phyloP scores from a whole-genome alignment of 2,113 vertebrate species.

The Panurus biarmicus region DNA sequence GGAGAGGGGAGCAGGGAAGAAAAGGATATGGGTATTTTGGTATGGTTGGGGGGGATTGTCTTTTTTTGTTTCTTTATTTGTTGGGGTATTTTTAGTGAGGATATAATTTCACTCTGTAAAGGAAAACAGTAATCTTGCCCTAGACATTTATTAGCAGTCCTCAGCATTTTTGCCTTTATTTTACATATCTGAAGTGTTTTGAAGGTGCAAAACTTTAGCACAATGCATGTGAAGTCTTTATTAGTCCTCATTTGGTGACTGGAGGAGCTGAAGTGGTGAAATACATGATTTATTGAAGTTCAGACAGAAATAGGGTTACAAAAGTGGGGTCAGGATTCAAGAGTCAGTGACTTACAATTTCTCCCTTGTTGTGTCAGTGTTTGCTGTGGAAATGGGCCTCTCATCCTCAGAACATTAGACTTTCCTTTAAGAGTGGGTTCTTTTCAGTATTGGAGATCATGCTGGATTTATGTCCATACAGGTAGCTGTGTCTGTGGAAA shows the following conservation, averaged over 20 bases:
- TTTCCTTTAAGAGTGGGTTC: not conserved
- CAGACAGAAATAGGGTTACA: not conserved
- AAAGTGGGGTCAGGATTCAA: not conserved
- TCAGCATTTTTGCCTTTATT: not conserved
- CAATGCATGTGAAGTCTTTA: not conserved
- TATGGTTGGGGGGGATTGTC: not conserved
- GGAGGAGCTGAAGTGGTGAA: not conserved
- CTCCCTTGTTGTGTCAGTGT: not conserved
- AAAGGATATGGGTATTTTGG: not conserved
- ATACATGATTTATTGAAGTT: not conserved
- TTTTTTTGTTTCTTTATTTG: not conserved
- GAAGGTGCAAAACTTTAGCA: not conserved
- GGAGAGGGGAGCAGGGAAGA: no score
- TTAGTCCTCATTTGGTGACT: not conserved
- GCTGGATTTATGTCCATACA: not conserved
- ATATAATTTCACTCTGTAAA: not conserved
- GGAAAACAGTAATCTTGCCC: not conserved
- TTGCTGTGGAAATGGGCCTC: not conserved
- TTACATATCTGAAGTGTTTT: not conserved
- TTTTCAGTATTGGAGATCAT: not conserved
- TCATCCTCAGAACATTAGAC: not conserved
- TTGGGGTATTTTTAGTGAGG: not conserved
- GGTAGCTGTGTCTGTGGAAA: not conserved
- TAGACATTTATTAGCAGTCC: not conserved
- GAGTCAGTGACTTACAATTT: not conserved